phyloP scores from a whole-genome alignment of 2,888 invertebrate species.

The Galerucella nymphaeae region DNA sequence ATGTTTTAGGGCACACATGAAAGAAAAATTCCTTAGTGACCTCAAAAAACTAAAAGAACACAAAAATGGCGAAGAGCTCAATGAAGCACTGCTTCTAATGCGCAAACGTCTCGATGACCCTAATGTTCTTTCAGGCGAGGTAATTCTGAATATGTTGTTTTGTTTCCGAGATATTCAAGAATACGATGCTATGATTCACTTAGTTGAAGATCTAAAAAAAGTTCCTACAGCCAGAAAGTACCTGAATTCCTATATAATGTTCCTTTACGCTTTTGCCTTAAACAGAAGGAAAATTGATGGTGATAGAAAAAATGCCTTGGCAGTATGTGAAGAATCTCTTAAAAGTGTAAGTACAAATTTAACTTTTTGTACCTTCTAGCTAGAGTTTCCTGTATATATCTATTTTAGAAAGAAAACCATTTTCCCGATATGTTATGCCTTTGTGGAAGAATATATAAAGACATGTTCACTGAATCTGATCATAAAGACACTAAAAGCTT shows the following conservation, averaged over 20 bases:
- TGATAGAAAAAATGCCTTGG: slow-evolving; percentile 92
- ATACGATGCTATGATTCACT: slow-evolving; percentile 96
- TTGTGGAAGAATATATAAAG: slow-evolving; percentile 97
- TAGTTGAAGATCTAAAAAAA: slow-evolving; percentile 92
- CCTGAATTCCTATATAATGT: slow-evolving; percentile 90
- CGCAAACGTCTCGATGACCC: slow-evolving; percentile 95
- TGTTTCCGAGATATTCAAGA: slow-evolving; percentile 93
- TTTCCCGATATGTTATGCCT: slow-evolving; percentile 98
- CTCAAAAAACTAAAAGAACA: slow-evolving; percentile 91
- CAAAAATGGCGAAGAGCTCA: slow-evolving; percentile 83
- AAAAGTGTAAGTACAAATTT: slow-evolving; percentile 67
- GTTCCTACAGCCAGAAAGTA: slow-evolving; percentile 90
- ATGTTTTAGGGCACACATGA: slow-evolving; percentile 85
- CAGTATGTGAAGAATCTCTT: slow-evolving; percentile 90
- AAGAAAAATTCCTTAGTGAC: slow-evolving; percentile 96
- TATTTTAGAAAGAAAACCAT: slow-evolving; percentile 83
- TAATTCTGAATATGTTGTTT: slow-evolving; percentile 93
- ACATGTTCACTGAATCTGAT: slow-evolving; percentile 96
- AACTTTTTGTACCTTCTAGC: not conserved
- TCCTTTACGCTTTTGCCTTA: slow-evolving; percentile 96
- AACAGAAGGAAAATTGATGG: slow-evolving; percentile 94
- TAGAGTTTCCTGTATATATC: not conserved
- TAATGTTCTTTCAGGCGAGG: slow-evolving; percentile 94
- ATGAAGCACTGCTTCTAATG: slow-evolving; percentile 87
- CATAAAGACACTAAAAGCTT: slow-evolving; percentile 90